Conservation (phyloP, 92 coral and sea anemone genomes). For the Epizoanthus scotinus region DNA sequence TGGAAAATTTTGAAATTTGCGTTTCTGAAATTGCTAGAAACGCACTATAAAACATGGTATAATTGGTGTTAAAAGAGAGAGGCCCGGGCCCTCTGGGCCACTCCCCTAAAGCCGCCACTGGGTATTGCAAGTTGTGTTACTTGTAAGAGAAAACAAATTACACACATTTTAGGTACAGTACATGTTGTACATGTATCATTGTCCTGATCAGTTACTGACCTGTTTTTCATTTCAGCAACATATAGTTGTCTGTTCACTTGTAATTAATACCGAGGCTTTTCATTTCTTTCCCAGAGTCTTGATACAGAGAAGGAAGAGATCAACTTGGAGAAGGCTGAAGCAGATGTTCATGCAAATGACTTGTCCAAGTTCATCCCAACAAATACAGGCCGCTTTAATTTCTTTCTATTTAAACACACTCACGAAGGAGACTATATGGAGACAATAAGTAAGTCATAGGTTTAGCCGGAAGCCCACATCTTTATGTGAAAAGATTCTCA, state of each 20-base stretch:
- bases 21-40: no score
- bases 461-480: background rate
- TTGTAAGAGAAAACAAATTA: no score
- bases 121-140: no score
- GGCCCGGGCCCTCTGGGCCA: no score
- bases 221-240: background rate
- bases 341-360: constrained; percentile 60
- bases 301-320: constrained; percentile 78
- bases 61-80: no score
- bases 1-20: no score
- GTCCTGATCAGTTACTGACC: background rate
- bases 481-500: background rate
- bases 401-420: constrained; percentile 92
- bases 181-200: no score
- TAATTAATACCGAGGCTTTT: no score
- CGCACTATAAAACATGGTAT: no score
- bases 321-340: constrained; percentile 64
- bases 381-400: constrained; percentile 78
- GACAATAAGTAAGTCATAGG: constrained; percentile 62
- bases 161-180: no score
- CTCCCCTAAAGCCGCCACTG: no score
- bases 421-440: constrained; percentile 93
- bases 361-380: constrained; percentile 65
- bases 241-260: background rate
- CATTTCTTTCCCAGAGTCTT: constrained; percentile 61